These are phyloP conservation scores for Periparus ater DNA, from an alignment of 2,797 vertebrate genomes.

Conservation along the genomic window DNA sequence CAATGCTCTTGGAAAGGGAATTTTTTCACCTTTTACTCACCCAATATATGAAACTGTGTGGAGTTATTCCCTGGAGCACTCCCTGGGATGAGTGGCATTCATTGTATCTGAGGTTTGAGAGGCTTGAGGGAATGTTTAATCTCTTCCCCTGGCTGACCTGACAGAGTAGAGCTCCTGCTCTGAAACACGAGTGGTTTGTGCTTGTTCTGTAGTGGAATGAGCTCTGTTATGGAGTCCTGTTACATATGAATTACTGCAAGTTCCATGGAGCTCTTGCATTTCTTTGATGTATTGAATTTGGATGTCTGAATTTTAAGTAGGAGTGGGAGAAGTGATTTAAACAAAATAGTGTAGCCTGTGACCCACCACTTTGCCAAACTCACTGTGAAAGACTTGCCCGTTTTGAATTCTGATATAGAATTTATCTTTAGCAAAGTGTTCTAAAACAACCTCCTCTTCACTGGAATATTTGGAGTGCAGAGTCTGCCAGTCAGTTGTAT, in stretches of 20 bases:
- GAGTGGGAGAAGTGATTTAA: constrained; percentile 54
- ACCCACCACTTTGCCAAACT: constrained; percentile 6
- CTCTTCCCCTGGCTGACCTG: neutral
- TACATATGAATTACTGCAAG: neutral
- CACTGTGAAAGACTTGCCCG: neutral
- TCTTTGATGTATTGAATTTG: neutral
- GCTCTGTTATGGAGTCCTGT: neutral
- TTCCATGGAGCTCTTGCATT: neutral
- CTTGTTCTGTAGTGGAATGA: neutral
- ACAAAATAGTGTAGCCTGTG: constrained; percentile 39
- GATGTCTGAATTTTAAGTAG: constrained; percentile 43
- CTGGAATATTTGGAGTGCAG: neutral
- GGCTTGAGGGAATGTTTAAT: neutral
- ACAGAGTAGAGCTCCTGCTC: neutral
- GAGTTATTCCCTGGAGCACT: neutral
- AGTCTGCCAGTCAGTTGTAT: constrained; percentile 15
- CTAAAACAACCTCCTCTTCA: constrained; percentile 40
- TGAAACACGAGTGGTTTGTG: neutral
- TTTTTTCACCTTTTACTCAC: neutral
- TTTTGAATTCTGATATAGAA: constrained; percentile 30
- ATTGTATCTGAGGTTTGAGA: neutral
- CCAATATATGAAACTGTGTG: accelerated
- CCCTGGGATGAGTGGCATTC: neutral
- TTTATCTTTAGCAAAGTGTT: constrained; percentile 42
- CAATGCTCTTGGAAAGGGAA: neutral